phyloP scores from a whole-genome alignment of 2,888 invertebrate genomes.

The Drosophila pegasa region DNA sequence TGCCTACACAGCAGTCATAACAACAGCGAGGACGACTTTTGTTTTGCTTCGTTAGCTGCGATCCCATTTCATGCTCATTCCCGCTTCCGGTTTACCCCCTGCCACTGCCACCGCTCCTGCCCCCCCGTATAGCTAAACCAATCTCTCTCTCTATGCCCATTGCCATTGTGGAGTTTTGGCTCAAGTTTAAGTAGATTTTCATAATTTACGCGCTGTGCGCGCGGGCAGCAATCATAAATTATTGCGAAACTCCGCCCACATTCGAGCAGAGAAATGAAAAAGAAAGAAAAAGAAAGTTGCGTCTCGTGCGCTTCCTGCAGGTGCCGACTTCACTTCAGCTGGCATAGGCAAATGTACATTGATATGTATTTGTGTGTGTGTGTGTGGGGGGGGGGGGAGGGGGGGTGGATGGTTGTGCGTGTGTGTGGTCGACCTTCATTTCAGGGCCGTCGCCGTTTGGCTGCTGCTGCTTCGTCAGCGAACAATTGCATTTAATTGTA shows the following conservation, averaged over 20 bases:
- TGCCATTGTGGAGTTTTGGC: conserved; percentile 41
- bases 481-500: conserved; percentile 80
- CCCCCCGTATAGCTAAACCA: neutral
- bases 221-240: conserved; percentile 71
- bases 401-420: neutral
- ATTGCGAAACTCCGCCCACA: conserved; percentile 40
- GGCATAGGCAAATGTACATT: conserved; percentile 6
- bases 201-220: conserved; percentile 76
- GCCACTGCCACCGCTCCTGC: neutral
- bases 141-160: neutral
- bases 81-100: neutral
- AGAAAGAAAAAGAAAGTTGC: neutral
- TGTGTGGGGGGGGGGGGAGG: neutral
- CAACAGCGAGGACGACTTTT: conserved; percentile 61
- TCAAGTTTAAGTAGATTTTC: conserved; percentile 79
- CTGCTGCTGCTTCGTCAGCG: conserved; percentile 20
- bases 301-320: conserved; percentile 4
- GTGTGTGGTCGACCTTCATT: conserved; percentile 31
- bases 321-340: conserved; percentile 35
- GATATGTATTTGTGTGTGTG: neutral
- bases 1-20: conserved; percentile 43
- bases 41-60: conserved; percentile 70
- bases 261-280: neutral
- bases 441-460: conserved; percentile 18
- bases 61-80: conserved; percentile 23